Evolutionary conservation across 2,888 invertebrate species (phyloP).

Genomic region (Trachelus iudaicus): DNA sequence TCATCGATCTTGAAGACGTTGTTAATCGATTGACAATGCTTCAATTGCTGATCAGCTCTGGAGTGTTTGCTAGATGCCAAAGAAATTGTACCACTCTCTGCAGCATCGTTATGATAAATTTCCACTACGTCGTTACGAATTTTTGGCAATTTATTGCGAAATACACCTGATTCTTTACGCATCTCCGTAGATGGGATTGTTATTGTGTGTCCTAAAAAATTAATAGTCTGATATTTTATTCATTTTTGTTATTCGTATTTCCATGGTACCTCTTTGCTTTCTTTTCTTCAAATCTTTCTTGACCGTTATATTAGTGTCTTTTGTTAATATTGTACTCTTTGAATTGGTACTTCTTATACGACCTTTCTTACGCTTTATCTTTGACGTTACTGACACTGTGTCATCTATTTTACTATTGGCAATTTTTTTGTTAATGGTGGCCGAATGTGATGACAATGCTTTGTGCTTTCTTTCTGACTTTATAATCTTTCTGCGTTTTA

Average conservation of each 20-base stretch:
- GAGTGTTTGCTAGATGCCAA: conserved; percentile 41
- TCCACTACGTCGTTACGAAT: conserved; percentile 48
- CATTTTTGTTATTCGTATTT: neutral
- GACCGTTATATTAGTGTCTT: conserved; percentile 33
- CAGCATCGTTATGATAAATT: conserved; percentile 51
- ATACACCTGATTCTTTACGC: neutral
- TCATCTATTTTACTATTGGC: conserved; percentile 32
- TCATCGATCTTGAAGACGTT: neutral
- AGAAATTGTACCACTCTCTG: conserved; percentile 46
- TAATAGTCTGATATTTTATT: neutral
- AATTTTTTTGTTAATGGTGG: conserved; percentile 26
- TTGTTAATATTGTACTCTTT: conserved; percentile 49
- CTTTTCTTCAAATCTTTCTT: conserved; percentile 33
- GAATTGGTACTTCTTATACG: conserved; percentile 47
- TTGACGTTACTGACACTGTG: conserved; percentile 27
- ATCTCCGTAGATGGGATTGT: neutral
- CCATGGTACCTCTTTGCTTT: conserved; percentile 33
- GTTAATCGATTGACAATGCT: neutral
- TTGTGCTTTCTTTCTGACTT: conserved; percentile 17
- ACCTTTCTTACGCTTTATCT: conserved; percentile 41
- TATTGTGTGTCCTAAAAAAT: neutral
- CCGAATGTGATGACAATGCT: conserved; percentile 5
- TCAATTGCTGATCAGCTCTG: conserved; percentile 18
- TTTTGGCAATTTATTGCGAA: neutral
- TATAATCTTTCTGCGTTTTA: conserved; percentile 5